Base-by-base conservation (phyloP, 2,113 vertebrate species). In the Ailurus styani region DNA sequence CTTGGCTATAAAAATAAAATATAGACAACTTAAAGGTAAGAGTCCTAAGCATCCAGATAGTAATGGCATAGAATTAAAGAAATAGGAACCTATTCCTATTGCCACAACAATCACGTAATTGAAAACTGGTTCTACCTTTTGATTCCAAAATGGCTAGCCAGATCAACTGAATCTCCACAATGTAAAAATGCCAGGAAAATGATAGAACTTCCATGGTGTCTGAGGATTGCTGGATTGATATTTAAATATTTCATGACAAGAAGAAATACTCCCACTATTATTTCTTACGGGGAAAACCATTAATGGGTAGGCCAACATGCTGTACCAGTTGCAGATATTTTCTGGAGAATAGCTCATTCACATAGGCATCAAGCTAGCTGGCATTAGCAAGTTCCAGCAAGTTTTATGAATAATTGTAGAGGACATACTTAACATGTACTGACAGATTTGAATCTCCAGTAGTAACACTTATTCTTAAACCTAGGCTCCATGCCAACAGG, bases 361-460 rank as follows among this genome's bases (percentile, higher is more conserved):
- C 25, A 72, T 2, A 86, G 52, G 68, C 52, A 90, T 50, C 34
- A 15, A 57, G 31, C 78, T 81, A 47, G 78, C 52, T 68, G 10
- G 10, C 37, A 45, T 72, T 40, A 82, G 79, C 96, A 96, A 94
- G 97, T 92, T 79, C 70, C 7, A 31, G 87, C 97, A 96, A 64
- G 95, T 91, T 64, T 84, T 47, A 75, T 64, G 78, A 93, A 81
- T 91, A 91, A 66, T 66, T 62, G 42, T 5, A 8, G 42, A 85
- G 89, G 91, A 57, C 91, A 77, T 89, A 83, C 52, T 95, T 85
- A 78, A 55, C 95, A 29, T 83, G 90, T 96, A 55, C 88, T 66
- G 90, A 92, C 87, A 73, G 72, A 90, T 95, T 72, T 62, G 78
- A 93, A 68, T 72, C 64, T 81, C 79, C 45, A 90, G 75, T 42